These are phyloP conservation scores for Microtus californicus DNA, from an alignment of 2,797 vertebrate genomes.

Conservation along the genomic window DNA sequence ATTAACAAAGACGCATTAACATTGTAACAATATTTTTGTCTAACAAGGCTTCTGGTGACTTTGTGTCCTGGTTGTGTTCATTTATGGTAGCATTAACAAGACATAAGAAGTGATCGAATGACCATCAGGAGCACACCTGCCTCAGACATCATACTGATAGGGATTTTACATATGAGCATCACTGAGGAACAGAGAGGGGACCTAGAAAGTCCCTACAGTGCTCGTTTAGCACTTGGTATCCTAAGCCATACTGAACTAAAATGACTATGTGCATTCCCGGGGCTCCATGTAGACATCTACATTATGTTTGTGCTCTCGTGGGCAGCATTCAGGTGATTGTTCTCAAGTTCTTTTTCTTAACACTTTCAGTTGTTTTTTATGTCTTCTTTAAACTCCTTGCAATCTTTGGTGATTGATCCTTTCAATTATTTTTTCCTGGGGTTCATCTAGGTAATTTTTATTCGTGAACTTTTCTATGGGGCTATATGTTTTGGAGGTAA, in stretches of 20 bases:
- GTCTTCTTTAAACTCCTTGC: not conserved
- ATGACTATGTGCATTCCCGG: accelerated
- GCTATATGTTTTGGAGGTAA: not conserved
- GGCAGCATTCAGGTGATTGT: not conserved
- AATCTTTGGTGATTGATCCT: not conserved
- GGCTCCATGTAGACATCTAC: not conserved
- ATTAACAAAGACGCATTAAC: not conserved
- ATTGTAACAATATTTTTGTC: not conserved
- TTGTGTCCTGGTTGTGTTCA: not conserved
- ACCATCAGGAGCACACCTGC: not conserved
- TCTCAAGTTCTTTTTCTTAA: not conserved
- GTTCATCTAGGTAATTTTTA: not conserved
- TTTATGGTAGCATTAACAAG: not conserved
- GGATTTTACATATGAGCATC: not conserved
- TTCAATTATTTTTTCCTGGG: too few species aligned
- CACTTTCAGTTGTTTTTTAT: not conserved
- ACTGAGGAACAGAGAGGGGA: not conserved
- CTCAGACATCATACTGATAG: not conserved
- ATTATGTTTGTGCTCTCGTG: not conserved
- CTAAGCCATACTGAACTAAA: accelerated
- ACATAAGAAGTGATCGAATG: not conserved
- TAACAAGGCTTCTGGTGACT: not conserved
- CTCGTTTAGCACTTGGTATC: not conserved
- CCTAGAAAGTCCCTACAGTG: not conserved
- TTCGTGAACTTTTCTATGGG: not conserved